A percentile compares a stretch with the other conserved stretches of the same genome.
phyloP scores from a whole-genome alignment of 2,888 invertebrate species.

The Caenorhabditis sp. region DNA sequence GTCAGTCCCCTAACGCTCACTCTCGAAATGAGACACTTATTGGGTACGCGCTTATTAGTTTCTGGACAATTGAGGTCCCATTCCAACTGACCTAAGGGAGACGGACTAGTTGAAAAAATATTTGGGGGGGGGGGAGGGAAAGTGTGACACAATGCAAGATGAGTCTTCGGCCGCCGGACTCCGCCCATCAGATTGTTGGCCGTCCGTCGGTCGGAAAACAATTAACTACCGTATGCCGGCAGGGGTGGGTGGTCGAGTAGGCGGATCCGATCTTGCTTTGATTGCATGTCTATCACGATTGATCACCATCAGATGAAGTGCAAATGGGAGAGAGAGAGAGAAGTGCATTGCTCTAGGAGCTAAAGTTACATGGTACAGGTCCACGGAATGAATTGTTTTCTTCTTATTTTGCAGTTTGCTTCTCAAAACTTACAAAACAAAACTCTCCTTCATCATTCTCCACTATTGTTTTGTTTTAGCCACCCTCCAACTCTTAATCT shows the following conservation, averaged over 20 bases:
- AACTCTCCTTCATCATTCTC: background rate
- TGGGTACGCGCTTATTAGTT: slow-evolving; percentile 49
- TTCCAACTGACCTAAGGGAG: background rate
- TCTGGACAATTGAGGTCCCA: background rate
- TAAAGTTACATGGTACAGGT: too few relatives aligned
- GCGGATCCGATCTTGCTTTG: slow-evolving; percentile 36
- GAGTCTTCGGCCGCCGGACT: slow-evolving; percentile 35
- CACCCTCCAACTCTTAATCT: too few relatives aligned
- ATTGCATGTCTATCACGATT: slow-evolving; percentile 64
- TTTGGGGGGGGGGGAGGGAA: background rate
- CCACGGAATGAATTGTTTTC: too few relatives aligned
- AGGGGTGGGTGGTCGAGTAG: slow-evolving; percentile 42
- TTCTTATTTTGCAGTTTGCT: slow-evolving; percentile 1
- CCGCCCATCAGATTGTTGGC: slow-evolving; percentile 64
- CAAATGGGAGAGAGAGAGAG: background rate
- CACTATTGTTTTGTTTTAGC: slow-evolving; percentile 12
- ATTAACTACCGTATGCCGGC: slow-evolving; percentile 65
- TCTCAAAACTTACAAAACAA: background rate
- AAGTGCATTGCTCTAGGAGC: too few relatives aligned
- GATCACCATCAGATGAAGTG: slow-evolving; percentile 56
- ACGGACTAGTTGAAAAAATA: background rate
- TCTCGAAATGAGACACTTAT: slow-evolving; percentile 59
- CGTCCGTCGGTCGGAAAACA: slow-evolving; percentile 64
- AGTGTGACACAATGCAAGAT: slow-evolving; percentile 16
- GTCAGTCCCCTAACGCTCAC: slow-evolving; percentile 29